A percentile compares a stretch with the other conserved stretches of the same genome.
Evolutionary conservation across 1,140 invertebrate genomes (phyloP).

Genomic region (Mercenaria mercenaria): DNA sequence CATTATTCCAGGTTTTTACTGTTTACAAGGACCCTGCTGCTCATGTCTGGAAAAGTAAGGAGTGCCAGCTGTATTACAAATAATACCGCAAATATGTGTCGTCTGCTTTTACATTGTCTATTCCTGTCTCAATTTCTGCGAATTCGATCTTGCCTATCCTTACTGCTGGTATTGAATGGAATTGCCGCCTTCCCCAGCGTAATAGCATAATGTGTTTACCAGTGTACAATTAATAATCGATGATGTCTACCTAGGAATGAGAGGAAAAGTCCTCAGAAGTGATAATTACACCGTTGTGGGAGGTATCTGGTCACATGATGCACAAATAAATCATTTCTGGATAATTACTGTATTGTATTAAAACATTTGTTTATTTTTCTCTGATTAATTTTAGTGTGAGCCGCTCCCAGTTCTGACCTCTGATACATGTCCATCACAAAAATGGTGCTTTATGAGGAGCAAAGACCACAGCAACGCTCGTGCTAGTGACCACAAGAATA

Average conservation of each 20-base stretch:
- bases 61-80: not conserved
- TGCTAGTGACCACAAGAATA: too few species aligned
- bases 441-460: too few species aligned
- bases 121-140: not conserved
- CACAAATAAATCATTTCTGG: too few species aligned
- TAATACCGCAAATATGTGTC: not conserved
- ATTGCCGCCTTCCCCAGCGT: not conserved
- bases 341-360: too few species aligned
- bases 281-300: not conserved
- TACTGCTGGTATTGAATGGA: not conserved
- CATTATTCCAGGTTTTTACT: too few species aligned
- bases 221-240: constrained; percentile 16
- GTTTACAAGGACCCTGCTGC: too few species aligned
- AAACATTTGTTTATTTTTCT: too few species aligned
- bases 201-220: constrained; percentile 4
- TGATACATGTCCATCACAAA: too few species aligned
- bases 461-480: too few species aligned
- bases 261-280: not conserved
- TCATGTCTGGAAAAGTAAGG: not conserved
- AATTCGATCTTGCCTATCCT: not conserved
- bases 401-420: too few species aligned
- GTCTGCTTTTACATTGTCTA: not conserved
- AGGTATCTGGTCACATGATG: not conserved
- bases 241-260: not conserved
- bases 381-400: too few species aligned